Conservation (phyloP, 2,113 vertebrate species). For the Acanthochromis polyacanthus region DNA sequence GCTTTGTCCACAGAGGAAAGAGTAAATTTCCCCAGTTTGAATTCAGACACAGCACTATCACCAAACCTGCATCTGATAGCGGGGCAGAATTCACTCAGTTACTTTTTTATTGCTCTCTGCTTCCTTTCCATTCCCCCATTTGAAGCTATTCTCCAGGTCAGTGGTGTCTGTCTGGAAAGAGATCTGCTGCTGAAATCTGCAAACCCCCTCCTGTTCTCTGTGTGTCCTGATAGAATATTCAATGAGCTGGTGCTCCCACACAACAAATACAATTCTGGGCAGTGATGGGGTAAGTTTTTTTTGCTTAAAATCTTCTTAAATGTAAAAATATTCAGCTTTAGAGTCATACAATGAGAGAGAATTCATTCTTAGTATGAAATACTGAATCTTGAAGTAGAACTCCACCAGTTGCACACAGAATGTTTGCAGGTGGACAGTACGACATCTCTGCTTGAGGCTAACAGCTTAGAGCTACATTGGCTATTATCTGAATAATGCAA, state of each 20-base stretch:
- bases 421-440: neutral
- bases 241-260: slow-evolving; percentile 24
- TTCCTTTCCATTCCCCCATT: slow-evolving; percentile 45
- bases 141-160: slow-evolving; percentile 17
- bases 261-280: slow-evolving; percentile 5
- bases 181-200: slow-evolving; percentile 41
- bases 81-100: slow-evolving; percentile 39
- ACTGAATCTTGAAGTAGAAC: neutral
- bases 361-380: neutral
- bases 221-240: slow-evolving; percentile 13
- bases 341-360: neutral
- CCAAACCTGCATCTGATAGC: slow-evolving; percentile 4
- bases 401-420: neutral
- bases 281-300: neutral
- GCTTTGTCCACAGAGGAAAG: slow-evolving; percentile 29
- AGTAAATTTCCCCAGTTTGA: slow-evolving; percentile 43
- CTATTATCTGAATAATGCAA: no score
- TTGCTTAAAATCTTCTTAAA: neutral
- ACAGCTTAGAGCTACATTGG: no score
- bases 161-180: slow-evolving; percentile 16
- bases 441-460: neutral
- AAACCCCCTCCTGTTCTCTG: slow-evolving; percentile 7
- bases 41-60: slow-evolving; percentile 8
- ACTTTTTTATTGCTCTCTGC: slow-evolving; percentile 47
- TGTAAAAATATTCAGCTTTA: neutral